phyloP scores from a whole-genome alignment of 2,797 vertebrate genomes.

The Chiloscyllium punctatum region DNA sequence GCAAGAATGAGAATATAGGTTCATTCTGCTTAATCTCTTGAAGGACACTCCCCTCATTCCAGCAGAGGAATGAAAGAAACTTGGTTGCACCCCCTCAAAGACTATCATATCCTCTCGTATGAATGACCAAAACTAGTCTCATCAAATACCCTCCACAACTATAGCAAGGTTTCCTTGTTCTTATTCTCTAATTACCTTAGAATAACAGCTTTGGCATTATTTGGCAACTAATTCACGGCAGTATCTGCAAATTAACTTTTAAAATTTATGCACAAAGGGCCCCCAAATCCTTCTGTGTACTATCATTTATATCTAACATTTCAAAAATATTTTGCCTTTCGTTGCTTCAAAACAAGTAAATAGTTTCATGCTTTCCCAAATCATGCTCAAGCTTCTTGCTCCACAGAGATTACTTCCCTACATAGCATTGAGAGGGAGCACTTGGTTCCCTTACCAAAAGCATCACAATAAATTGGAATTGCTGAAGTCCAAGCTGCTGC shows the following conservation, averaged over 20 bases:
- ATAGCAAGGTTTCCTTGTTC: not conserved
- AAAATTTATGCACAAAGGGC: not conserved
- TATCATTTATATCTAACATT: not conserved
- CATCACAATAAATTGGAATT: not conserved
- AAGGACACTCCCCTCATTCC: not conserved
- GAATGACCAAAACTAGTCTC: not conserved
- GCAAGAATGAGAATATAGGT: not conserved
- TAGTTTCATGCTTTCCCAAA: not conserved
- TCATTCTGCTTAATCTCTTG: not conserved
- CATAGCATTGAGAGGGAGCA: not conserved
- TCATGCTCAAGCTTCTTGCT: not conserved
- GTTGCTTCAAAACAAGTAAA: not conserved
- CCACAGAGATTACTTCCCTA: not conserved
- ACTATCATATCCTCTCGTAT: not conserved
- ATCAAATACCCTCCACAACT: not conserved
- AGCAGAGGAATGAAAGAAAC: not conserved
- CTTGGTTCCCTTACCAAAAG: not conserved
- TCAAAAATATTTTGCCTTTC: not conserved
- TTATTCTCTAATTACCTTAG: not conserved
- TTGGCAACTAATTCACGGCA: not conserved
- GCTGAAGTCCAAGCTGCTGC: not conserved
- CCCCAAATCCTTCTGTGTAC: not conserved
- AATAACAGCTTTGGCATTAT: not conserved
- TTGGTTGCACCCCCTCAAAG: not conserved
- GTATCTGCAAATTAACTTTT: not conserved